Evolutionary conservation across 1,140 invertebrate genomes (phyloP).

Genomic region (Leptinotarsa lineolata): DNA sequence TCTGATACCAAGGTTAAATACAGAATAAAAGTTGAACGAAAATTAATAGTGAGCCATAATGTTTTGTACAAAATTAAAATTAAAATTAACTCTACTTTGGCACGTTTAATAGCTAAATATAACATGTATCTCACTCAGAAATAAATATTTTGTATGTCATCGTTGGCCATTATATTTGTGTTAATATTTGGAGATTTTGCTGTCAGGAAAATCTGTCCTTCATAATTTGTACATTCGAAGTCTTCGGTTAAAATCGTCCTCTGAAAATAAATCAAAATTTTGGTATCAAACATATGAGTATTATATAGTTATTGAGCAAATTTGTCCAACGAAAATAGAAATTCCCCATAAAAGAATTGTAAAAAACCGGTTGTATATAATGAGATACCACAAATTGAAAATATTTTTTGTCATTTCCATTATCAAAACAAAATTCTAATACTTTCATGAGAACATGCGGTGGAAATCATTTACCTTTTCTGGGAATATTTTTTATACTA

Average conservation of each 20-base stretch:
- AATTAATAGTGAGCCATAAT: no score
- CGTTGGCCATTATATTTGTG: not conserved
- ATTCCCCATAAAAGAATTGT: no score
- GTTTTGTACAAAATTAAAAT: not conserved
- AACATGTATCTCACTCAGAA: not conserved
- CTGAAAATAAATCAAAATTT: constrained; percentile 18
- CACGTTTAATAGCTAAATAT: not conserved
- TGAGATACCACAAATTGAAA: no score
- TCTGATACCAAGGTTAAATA: not conserved
- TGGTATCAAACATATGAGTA: not conserved
- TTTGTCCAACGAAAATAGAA: no score
- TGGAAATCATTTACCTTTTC: no score
- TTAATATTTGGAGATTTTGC: not conserved
- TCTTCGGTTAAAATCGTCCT: constrained; percentile 19
- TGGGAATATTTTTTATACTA: no score
- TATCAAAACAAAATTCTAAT: not conserved
- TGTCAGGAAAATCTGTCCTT: constrained; percentile 20
- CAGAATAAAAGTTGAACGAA: no score
- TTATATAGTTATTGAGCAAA: no score
- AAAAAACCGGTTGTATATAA: no score
- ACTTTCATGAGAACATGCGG: no score
- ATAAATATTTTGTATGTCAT: constrained; percentile 22
- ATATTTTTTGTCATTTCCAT: no score
- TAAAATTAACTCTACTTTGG: not conserved
- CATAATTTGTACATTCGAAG: constrained; percentile 26